Evolutionary conservation across 2,113 vertebrate species (phyloP).

Genomic region (Salvator merianae): DNA sequence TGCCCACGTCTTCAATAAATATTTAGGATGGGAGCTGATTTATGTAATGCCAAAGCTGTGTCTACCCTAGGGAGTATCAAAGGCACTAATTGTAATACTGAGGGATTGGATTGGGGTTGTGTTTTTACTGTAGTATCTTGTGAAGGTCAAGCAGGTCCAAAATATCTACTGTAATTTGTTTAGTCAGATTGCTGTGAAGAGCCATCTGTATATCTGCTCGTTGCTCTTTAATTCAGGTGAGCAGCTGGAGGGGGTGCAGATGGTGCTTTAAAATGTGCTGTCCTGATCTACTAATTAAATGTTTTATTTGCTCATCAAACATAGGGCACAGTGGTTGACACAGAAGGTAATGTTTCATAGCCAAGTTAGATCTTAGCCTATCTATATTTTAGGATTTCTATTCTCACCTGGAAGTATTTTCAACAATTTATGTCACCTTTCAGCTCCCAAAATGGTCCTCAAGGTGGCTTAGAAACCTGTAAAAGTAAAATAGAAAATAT

Average conservation of each 20-base stretch:
- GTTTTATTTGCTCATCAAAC: slow-evolving; percentile 41
- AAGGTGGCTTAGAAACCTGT: neutral
- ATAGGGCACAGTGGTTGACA: neutral
- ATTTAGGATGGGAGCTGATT: neutral
- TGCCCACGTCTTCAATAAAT: neutral
- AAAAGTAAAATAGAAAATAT: neutral
- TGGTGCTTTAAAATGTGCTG: slow-evolving; percentile 61
- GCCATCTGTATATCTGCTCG: slow-evolving; percentile 69
- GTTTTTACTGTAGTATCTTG: slow-evolving; percentile 30
- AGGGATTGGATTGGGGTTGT: neutral
- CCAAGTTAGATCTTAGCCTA: neutral
- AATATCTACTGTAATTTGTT: slow-evolving; percentile 77
- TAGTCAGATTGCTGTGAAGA: slow-evolving; percentile 75
- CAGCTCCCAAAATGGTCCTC: neutral
- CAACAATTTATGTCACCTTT: neutral
- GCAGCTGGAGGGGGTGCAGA: slow-evolving; percentile 79
- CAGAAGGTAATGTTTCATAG: neutral
- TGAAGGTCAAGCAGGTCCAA: slow-evolving; percentile 75
- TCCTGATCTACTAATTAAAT: slow-evolving; percentile 36
- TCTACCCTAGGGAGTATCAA: neutral
- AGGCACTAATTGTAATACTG: neutral
- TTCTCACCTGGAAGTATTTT: neutral
- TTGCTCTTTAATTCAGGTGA: slow-evolving; percentile 71
- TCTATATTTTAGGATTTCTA: neutral
- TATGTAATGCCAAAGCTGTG: neutral